These are phyloP conservation scores for Epinephelus lanceolatus DNA, from an alignment of 2,113 vertebrate genomes.

Conservation along the genomic window DNA sequence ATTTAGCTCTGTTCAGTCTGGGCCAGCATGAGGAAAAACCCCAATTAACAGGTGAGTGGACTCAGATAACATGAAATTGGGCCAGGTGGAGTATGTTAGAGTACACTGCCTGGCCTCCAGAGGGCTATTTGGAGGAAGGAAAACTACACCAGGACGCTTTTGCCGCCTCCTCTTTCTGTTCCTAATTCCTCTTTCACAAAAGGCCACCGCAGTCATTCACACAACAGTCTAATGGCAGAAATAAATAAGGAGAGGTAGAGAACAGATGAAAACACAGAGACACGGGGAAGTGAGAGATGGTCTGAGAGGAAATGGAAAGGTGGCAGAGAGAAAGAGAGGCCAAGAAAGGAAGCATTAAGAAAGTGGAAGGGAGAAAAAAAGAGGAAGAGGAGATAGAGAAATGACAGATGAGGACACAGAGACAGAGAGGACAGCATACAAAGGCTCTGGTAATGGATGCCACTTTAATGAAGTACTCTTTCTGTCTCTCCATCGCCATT, in stretches of 20 bases:
- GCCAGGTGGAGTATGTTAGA: constrained; percentile 40
- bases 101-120: constrained; percentile 18
- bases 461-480: constrained; percentile 52
- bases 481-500: constrained; percentile 18
- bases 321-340: constrained; percentile 5
- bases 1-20: constrained; percentile 46
- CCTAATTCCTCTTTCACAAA: constrained; percentile 9
- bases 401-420: constrained; percentile 45
- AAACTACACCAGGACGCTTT: constrained; percentile 27
- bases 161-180: constrained; percentile 40
- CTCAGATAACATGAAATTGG: constrained; percentile 35
- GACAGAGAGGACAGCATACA: constrained; percentile 26
- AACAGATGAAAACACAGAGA: constrained; percentile 5
- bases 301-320: constrained; percentile 27
- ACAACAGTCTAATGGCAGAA: constrained; percentile 47
- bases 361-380: neutral
- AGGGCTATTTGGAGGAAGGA: constrained; percentile 24
- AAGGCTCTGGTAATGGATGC: constrained; percentile 51
- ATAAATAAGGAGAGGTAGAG: constrained; percentile 45
- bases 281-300: constrained; percentile 22
- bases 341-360: constrained; percentile 5
- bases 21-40: constrained; percentile 33
- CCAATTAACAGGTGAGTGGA: constrained; percentile 49
- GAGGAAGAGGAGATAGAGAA: constrained; percentile 21
- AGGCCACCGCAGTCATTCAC: constrained; percentile 45